phyloP scores from a whole-genome alignment of 2,113 vertebrate genomes.

The Myiagra hebetior region DNA sequence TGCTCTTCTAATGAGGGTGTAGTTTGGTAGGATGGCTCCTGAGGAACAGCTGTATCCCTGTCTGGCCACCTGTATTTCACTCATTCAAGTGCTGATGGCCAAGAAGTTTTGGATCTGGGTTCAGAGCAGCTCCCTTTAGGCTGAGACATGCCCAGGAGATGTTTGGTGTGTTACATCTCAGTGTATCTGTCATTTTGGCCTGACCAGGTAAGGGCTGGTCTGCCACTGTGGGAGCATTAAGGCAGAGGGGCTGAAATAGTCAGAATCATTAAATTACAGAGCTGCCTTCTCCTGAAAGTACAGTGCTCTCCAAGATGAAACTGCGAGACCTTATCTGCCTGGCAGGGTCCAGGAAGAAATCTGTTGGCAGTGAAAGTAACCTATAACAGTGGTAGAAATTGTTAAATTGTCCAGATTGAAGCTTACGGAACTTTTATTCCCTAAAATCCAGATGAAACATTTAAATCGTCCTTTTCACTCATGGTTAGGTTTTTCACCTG shows the following conservation, averaged over 20 bases:
- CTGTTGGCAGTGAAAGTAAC: neutral
- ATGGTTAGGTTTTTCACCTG: neutral
- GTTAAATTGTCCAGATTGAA: neutral
- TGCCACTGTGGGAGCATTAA: neutral
- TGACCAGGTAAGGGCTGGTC: neutral
- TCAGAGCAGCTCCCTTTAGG: neutral
- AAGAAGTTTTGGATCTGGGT: neutral
- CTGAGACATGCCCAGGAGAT: neutral
- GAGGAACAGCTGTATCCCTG: neutral
- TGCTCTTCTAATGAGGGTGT: neutral
- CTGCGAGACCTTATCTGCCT: neutral
- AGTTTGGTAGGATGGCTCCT: neutral
- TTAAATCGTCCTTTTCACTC: neutral
- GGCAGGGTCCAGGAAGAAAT: neutral
- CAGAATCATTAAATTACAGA: neutral
- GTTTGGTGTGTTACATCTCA: neutral
- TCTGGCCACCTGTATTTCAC: neutral
- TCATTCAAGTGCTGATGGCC: neutral
- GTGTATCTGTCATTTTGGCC: neutral
- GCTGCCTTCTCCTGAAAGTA: neutral
- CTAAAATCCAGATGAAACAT: neutral
- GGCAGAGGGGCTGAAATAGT: neutral
- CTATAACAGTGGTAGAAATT: neutral
- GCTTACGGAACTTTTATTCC: neutral
- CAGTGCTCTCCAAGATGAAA: neutral